phyloP scores from a whole-genome alignment of 1,140 invertebrate genomes.

The Gonioctena quinquepunctata region DNA sequence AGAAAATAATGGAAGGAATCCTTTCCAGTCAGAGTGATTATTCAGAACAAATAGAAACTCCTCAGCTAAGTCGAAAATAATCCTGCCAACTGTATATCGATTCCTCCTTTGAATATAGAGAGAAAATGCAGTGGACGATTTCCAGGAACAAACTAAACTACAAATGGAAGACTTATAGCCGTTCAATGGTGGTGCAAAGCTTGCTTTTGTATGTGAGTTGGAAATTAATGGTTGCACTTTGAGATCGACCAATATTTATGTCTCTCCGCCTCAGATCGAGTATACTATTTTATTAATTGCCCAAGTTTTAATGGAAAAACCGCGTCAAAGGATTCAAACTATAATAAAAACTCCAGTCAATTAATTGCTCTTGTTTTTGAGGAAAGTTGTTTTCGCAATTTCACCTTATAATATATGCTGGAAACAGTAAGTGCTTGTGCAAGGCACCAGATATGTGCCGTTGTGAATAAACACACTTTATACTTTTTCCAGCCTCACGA shows the following conservation, averaged over 20 bases:
- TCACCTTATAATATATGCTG: background rate
- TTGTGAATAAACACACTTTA: no score
- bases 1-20: background rate
- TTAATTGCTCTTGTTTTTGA: background rate
- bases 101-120: background rate
- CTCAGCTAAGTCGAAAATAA: background rate
- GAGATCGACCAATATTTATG: background rate
- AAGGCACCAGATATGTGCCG: no score
- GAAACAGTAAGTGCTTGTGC: background rate
- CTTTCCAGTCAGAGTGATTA: background rate
- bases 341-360: background rate
- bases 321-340: background rate
- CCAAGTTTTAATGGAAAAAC: conserved; percentile 6
- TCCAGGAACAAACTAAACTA: no score
- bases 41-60: background rate
- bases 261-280: background rate
- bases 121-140: background rate
- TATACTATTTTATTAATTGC: background rate
- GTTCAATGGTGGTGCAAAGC: background rate
- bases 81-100: background rate
- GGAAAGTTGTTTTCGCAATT: background rate
- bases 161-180: background rate
- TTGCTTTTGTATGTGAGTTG: background rate
- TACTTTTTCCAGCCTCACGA: no score
- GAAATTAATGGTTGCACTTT: background rate